Evolutionary conservation across 2,888 invertebrate genomes (phyloP), one percentile per base, ranked within the genome.

Genomic region (Morpho helenor): DNA sequence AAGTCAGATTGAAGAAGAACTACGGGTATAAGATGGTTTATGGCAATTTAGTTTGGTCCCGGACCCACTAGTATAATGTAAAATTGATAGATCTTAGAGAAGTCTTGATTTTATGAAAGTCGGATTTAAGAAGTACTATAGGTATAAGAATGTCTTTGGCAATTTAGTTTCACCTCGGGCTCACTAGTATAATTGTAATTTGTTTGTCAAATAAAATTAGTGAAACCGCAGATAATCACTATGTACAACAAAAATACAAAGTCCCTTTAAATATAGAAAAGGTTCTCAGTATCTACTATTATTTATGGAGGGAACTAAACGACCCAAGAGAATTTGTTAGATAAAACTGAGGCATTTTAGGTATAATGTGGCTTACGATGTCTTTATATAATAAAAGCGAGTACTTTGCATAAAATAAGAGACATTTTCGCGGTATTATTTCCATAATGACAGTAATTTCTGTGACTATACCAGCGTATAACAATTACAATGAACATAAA

Each of bases 371-470:
- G 57, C 50, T 63, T 57, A 52, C 44, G 58, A 56, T 48, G 50
- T 58, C 63, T 64, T 61, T 64, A 57, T 57, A 60, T 64, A 65
- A 61, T 66, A 57, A 65, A 62, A 44, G 4, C 44, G 52, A 9
- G 45, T 54, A 60, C 58, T 64, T 63, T 53, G 52, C 57, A 59
- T 59, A 43, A 56, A 58, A 62, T 58, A 53, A 56, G 53, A 48
- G 50, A 31, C 41, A 43, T 60, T 60, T 62, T 55, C 49, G 44
- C n/a, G 52, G 52, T 42, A 53, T 23, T 62, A 57, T 49, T 52
- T 55, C 41, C 44, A 7, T 57, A 60, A 62, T 53, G 49, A 57
- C 43, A 23, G 52, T 40, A 52, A 57, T 62, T 55, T 47, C 52
- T 45, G 49, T 31, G 8, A 31, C 49, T 57, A 52, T 62, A 47